Evolutionary conservation across 1,140 invertebrate genomes (phyloP).

Genomic region (Drosophila trapezifrons): DNA sequence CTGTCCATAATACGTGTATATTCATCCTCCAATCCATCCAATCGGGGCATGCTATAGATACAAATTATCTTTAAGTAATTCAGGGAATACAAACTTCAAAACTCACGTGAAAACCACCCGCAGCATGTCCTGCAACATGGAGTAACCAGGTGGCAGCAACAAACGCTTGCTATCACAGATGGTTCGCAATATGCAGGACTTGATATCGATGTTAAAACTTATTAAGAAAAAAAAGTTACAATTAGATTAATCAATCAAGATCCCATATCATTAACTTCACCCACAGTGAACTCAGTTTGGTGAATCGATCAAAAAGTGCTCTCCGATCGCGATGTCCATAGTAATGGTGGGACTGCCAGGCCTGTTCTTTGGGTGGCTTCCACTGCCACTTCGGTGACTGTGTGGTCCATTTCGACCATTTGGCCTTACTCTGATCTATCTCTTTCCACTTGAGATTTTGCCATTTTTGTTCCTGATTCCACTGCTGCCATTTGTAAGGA

Average conservation of each 20-base stretch:
- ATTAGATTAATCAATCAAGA: neutral
- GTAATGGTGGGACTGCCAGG: constrained; percentile 34
- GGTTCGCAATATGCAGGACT: constrained; percentile 70
- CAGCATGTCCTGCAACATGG: constrained; percentile 76
- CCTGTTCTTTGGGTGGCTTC: neutral
- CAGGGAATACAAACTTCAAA: neutral
- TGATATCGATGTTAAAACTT: constrained; percentile 70
- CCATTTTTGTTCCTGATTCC: constrained; percentile 46
- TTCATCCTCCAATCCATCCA: constrained; percentile 70
- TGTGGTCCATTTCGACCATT: constrained; percentile 55
- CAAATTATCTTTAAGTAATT: neutral
- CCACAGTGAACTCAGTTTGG: constrained; percentile 60
- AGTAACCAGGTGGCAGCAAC: constrained; percentile 75
- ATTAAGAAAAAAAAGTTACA: neutral
- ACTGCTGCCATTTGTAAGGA: constrained; percentile 62
- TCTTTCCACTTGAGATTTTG: constrained; percentile 2
- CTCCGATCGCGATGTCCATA: constrained; percentile 70
- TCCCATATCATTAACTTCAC: no score
- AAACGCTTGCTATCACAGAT: constrained; percentile 73
- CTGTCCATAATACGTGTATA: constrained; percentile 62
- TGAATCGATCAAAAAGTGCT: constrained; percentile 63
- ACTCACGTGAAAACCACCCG: constrained; percentile 74
- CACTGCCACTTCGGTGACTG: constrained; percentile 39
- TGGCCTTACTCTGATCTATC: neutral
- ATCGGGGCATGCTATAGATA: constrained; percentile 58